These are phyloP conservation scores for Aradophagus sp. DNA, from an alignment of 1,140 invertebrate species.

Conservation along the genomic window DNA sequence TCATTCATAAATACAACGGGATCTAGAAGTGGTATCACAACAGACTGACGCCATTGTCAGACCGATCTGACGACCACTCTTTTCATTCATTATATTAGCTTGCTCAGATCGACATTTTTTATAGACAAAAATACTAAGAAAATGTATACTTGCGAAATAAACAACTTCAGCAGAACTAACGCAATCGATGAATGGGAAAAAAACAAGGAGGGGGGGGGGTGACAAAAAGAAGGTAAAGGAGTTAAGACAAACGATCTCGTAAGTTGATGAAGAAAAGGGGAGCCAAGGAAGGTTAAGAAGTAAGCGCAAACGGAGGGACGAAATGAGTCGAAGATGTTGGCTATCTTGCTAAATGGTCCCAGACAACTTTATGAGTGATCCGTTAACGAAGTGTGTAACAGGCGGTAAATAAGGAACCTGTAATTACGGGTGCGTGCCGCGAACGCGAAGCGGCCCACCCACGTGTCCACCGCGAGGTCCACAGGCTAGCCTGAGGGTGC, in stretches of 20 bases:
- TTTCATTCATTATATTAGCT: too few species aligned
- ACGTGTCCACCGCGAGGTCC: conserved; percentile 59
- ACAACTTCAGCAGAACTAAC: too few species aligned
- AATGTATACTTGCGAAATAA: too few species aligned
- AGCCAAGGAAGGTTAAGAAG: conserved; percentile 1
- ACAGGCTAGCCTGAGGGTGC: conserved; percentile 12
- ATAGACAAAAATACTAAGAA: too few species aligned
- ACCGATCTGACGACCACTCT: too few species aligned
- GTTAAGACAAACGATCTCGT: conserved; percentile 32
- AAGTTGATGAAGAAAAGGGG: conserved; percentile 37
- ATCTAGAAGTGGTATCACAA: conserved; percentile 19
- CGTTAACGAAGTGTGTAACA: conserved; percentile 75
- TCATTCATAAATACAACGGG: conserved; percentile 62
- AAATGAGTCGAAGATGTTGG: conserved; percentile 31
- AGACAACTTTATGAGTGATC: conserved; percentile 72
- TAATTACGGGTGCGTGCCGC: conserved; percentile 71
- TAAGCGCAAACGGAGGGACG: conserved; percentile 11
- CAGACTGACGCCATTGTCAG: too few species aligned
- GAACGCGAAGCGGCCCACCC: conserved; percentile 64
- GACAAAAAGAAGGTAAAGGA: conserved; percentile 3
- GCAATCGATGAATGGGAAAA: too few species aligned
- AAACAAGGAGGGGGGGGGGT: conserved; percentile 4
- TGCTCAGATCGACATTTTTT: too few species aligned
- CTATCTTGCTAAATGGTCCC: conserved; percentile 60
- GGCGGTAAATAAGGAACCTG: conserved; percentile 74